These are phyloP conservation scores for Neoniphon sammara DNA, from an alignment of 2,797 vertebrate species.

Conservation along the genomic window DNA sequence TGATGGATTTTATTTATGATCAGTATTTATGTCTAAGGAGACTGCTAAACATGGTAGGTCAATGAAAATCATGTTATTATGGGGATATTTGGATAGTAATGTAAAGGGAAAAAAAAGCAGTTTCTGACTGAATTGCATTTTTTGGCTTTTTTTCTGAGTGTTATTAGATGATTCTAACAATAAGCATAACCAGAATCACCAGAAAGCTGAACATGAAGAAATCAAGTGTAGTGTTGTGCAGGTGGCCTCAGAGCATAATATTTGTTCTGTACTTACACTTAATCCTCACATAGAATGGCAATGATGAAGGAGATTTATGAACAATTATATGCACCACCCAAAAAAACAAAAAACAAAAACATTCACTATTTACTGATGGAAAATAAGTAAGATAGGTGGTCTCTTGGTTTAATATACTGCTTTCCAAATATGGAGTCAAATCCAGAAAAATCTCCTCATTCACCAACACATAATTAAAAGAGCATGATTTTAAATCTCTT, in stretches of 20 bases:
- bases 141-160: not conserved
- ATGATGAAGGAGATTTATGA: slow-evolving; percentile 8
- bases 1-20: slow-evolving; percentile 1
- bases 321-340: slow-evolving; percentile 2
- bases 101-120: not conserved
- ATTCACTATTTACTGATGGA: not conserved
- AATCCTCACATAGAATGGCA: not conserved
- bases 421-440: slow-evolving; percentile 4
- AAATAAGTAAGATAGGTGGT: not conserved
- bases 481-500: slow-evolving; percentile 2
- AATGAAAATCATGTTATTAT: not conserved
- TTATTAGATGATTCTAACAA: not conserved
- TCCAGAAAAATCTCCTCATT: slow-evolving; percentile 16
- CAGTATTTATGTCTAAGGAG: not conserved
- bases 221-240: not conserved
- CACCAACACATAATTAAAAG: slow-evolving; percentile 9
- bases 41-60: not conserved
- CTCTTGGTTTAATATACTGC: slow-evolving; percentile 12
- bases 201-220: not conserved
- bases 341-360: too few relatives aligned
- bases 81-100: not conserved
- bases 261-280: not conserved
- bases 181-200: not conserved
- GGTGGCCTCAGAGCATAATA: not conserved
- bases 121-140: not conserved